Evolutionary conservation across 2,888 invertebrate genomes (phyloP).

Genomic region (Calliopum simillimum): DNA sequence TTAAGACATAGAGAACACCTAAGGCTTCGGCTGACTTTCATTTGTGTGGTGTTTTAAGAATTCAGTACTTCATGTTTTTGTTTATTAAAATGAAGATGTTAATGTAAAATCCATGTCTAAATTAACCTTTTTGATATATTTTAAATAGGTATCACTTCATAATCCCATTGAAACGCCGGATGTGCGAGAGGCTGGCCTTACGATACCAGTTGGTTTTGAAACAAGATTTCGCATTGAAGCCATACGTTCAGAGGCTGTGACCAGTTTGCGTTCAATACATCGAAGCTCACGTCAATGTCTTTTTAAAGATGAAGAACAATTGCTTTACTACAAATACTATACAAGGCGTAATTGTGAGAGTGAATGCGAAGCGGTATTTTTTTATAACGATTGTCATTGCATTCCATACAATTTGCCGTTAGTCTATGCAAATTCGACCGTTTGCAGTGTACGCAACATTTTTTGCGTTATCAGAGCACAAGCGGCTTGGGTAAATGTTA

Average conservation of each 20-base stretch:
- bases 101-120: too few relatives aligned
- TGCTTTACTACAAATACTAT: constrained; percentile 72
- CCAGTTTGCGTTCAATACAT: constrained; percentile 72
- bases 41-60: too few relatives aligned
- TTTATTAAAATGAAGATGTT: too few relatives aligned
- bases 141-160: constrained; percentile 65
- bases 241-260: constrained; percentile 75
- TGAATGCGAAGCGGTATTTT: constrained; percentile 71
- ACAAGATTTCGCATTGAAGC: constrained; percentile 76
- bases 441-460: constrained; percentile 68
- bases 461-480: constrained; percentile 47
- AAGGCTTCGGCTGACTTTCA: too few relatives aligned
- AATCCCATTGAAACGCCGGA: constrained; percentile 85
- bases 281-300: constrained; percentile 76
- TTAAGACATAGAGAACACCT: too few relatives aligned
- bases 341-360: constrained; percentile 65
- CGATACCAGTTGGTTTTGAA: constrained; percentile 78
- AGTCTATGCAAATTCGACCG: constrained; percentile 75
- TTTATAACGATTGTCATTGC: constrained; percentile 53
- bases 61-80: too few relatives aligned
- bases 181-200: constrained; percentile 78
- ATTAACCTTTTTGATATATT: too few relatives aligned
- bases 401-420: constrained; percentile 60
- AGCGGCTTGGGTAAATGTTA: constrained; percentile 11
- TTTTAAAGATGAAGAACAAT: constrained; percentile 76